Conservation (phyloP, 2,797 vertebrate genomes). For the Tokudaia muenninki region DNA sequence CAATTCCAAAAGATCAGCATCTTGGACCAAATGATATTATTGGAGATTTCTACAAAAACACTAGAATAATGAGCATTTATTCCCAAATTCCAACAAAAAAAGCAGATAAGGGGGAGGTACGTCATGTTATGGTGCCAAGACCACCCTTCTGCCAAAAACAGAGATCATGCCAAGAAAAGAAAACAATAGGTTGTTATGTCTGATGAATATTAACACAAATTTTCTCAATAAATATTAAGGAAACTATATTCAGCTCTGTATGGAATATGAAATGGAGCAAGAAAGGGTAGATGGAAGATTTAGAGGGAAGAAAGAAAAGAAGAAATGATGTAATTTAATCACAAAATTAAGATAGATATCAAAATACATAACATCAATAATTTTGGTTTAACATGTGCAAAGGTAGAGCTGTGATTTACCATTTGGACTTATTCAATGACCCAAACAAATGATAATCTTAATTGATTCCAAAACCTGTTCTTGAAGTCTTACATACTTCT, state of each 20-base stretch:
- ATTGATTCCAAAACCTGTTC: background rate
- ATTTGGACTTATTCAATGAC: background rate
- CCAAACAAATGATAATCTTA: background rate
- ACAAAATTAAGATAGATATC: background rate
- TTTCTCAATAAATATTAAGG: background rate
- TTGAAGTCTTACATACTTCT: background rate
- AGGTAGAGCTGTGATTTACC: background rate
- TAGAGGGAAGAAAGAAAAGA: background rate
- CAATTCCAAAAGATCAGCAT: background rate
- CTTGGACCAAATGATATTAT: background rate
- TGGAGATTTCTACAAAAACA: background rate
- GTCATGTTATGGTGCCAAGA: background rate
- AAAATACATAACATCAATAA: background rate
- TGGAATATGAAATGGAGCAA: background rate
- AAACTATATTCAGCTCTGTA: background rate
- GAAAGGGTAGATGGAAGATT: background rate
- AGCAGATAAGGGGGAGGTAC: background rate
- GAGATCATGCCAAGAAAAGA: accelerated
- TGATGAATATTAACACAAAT: background rate
- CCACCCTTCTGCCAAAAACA: background rate
- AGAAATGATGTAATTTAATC: background rate
- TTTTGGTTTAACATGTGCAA: background rate
- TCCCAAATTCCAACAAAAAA: background rate
- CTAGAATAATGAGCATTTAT: background rate
- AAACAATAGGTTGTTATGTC: background rate